phyloP scores from a whole-genome alignment of 2,113 vertebrate genomes.

The Mustelus asterias region DNA sequence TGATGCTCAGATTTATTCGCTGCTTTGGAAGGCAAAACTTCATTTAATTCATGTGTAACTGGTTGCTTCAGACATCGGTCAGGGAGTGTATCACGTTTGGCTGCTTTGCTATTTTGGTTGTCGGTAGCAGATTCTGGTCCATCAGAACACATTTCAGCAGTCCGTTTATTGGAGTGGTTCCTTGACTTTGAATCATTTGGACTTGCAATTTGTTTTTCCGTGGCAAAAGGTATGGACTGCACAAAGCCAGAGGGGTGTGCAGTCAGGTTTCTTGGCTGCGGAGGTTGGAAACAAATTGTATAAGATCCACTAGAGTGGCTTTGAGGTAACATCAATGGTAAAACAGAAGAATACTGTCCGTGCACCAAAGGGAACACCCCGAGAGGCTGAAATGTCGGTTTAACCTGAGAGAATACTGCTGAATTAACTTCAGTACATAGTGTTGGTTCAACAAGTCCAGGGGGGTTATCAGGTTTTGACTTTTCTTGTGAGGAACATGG shows the following conservation, averaged over 20 bases:
- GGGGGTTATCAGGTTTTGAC: constrained; percentile 31
- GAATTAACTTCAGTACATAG: constrained; percentile 41
- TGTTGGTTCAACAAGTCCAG: constrained; percentile 40
- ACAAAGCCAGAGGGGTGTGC: constrained; percentile 63
- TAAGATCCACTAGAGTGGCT: constrained; percentile 58
- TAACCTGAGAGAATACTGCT: constrained; percentile 38
- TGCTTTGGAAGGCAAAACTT: constrained; percentile 58
- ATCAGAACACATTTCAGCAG: not conserved
- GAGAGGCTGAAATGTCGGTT: constrained; percentile 48
- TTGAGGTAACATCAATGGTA: constrained; percentile 74
- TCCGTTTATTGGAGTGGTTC: constrained; percentile 6
- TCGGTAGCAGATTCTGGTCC: not conserved
- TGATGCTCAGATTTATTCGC: constrained; percentile 33
- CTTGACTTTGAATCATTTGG: constrained; percentile 38
- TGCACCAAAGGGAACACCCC: constrained; percentile 55
- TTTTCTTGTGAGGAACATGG: constrained; percentile 40
- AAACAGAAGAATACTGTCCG: constrained; percentile 55
- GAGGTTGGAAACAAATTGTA: constrained; percentile 70
- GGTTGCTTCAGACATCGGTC: constrained; percentile 60
- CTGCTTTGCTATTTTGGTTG: not conserved
- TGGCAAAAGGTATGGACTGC: constrained; percentile 68
- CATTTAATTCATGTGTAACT: constrained; percentile 41
- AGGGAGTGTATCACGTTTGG: constrained; percentile 45
- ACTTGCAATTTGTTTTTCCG: constrained; percentile 48
- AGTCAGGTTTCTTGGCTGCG: constrained; percentile 58